Evolutionary conservation across 2,888 invertebrate species (phyloP).

Genomic region (Lasius fuliginosus): DNA sequence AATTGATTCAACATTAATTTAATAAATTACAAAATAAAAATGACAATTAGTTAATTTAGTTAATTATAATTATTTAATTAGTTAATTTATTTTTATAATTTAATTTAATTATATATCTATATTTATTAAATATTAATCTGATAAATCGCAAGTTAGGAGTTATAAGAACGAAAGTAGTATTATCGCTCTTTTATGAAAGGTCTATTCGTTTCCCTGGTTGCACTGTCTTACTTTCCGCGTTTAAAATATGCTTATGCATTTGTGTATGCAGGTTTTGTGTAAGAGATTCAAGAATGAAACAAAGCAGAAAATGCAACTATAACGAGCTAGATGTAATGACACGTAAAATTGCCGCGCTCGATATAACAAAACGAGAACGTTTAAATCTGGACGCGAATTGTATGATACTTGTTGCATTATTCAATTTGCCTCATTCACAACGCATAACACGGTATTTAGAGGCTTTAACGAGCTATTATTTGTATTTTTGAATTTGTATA

Average conservation of each 20-base stretch:
- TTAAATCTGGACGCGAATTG: constrained; percentile 30
- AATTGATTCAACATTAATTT: neutral
- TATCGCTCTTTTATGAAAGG: neutral
- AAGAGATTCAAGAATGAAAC: constrained; percentile 5
- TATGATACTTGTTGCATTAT: constrained; percentile 26
- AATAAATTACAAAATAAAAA: constrained; percentile 6
- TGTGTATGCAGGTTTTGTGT: neutral
- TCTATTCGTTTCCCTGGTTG: neutral
- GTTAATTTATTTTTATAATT: neutral
- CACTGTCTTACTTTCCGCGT: neutral
- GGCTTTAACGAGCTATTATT: constrained; percentile 22
- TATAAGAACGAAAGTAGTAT: neutral
- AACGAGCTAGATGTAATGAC: constrained; percentile 39
- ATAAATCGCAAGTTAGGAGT: neutral
- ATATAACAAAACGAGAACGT: constrained; percentile 16
- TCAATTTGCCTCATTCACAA: constrained; percentile 33
- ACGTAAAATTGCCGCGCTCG: constrained; percentile 28
- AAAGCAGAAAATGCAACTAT: constrained; percentile 28
- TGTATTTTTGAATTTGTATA: constrained; percentile 3
- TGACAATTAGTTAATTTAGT: constrained; percentile 7
- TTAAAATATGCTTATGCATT: constrained; percentile 26
- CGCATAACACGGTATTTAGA: constrained; percentile 13
- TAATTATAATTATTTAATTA: constrained; percentile 1
- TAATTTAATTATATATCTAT: constrained; percentile 8
- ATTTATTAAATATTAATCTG: neutral